phyloP scores from a whole-genome alignment of 2,113 vertebrate species.

The Jacana jacana region DNA sequence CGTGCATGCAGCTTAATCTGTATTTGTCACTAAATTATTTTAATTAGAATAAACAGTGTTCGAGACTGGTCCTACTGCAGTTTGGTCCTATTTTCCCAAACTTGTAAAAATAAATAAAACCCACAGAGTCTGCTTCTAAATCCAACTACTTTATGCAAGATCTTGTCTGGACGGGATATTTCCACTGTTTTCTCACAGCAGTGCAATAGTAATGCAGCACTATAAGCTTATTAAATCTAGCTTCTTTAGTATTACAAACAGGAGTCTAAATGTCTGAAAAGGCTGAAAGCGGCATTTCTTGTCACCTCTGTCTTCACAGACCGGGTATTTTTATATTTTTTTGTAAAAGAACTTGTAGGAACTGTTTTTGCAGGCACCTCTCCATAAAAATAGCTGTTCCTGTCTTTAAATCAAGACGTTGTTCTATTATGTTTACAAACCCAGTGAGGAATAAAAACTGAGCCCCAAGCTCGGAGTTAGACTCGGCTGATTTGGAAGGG shows the following conservation, averaged over 20 bases:
- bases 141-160: constrained; percentile 3
- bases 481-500: neutral
- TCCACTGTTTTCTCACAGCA: constrained; percentile 6
- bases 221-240: neutral
- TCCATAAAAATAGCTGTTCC: neutral
- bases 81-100: constrained; percentile 7
- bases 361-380: neutral
- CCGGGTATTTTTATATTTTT: neutral
- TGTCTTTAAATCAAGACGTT: neutral
- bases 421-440: neutral
- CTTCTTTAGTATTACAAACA: neutral
- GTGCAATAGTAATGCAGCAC: neutral
- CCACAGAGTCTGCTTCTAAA: neutral
- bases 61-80: neutral
- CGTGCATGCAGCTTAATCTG: neutral
- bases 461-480: neutral
- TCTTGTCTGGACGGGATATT: neutral
- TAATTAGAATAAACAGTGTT: constrained; percentile 32
- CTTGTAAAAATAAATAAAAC: constrained; percentile 31
- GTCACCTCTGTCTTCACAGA: neutral
- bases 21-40: constrained; percentile 21
- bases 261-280: neutral
- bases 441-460: neutral
- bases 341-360: neutral
- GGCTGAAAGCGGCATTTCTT: neutral